Conservation (phyloP, 2,113 vertebrate genomes). For the Pungitius pungitius region DNA sequence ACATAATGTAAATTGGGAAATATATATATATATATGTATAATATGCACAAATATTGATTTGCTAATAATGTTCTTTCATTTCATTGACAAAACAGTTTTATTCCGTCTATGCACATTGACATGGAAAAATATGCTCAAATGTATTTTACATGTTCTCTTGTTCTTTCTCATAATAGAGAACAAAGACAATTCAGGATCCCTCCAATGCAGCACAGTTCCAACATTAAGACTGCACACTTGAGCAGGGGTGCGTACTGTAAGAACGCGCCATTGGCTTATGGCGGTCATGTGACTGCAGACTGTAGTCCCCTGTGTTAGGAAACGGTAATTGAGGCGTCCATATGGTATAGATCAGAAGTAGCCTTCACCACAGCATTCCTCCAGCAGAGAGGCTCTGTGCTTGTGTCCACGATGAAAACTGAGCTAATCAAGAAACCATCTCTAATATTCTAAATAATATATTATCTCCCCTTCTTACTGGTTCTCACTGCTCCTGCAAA, state of each 20-base stretch:
- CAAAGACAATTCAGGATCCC: constrained; percentile 45
- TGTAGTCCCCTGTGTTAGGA: constrained; percentile 71
- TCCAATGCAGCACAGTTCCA: constrained; percentile 64
- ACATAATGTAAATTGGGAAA: neutral
- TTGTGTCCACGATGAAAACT: constrained; percentile 39
- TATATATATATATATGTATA: constrained; percentile 6
- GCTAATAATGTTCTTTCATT: constrained; percentile 15
- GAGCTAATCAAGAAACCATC: constrained; percentile 40
- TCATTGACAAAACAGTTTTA: neutral
- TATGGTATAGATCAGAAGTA: constrained; percentile 80
- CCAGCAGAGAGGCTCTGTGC: constrained; percentile 47
- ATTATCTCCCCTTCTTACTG: neutral
- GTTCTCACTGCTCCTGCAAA: neutral
- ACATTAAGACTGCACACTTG: constrained; percentile 64
- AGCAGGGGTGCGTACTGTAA: constrained; percentile 60
- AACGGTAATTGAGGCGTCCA: constrained; percentile 77
- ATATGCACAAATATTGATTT: neutral
- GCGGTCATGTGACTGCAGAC: constrained; percentile 69
- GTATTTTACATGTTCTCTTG: neutral
- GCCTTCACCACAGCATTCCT: constrained; percentile 74
- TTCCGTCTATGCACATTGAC: neutral
- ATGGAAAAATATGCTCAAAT: constrained; percentile 5
- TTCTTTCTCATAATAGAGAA: constrained; percentile 31
- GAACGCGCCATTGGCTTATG: constrained; percentile 60
- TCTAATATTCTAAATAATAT: neutral